These are phyloP conservation scores for Dorcus hopei DNA, from an alignment of 2,888 invertebrate genomes.

Conservation along the genomic window DNA sequence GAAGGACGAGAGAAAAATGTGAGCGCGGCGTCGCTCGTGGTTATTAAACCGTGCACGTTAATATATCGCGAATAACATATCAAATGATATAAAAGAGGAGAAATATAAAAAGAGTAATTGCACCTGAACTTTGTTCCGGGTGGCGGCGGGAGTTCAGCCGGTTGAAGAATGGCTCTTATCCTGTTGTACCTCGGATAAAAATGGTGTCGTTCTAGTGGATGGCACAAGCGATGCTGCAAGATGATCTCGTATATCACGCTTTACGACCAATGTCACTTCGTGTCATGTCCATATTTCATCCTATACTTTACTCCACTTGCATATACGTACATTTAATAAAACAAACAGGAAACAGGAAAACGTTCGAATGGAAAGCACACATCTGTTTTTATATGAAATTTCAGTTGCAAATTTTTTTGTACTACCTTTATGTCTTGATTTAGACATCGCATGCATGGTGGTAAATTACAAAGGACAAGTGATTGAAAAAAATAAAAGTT, in stretches of 20 bases:
- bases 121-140: conserved; percentile 1
- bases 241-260: conserved; percentile 35
- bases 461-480: too few relatives aligned
- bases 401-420: too few relatives aligned
- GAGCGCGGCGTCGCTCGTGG: too few relatives aligned
- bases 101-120: neutral
- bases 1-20: too few relatives aligned
- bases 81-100: neutral
- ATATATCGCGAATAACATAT: neutral
- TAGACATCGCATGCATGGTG: too few relatives aligned
- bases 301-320: conserved; percentile 10
- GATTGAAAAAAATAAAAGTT: too few relatives aligned
- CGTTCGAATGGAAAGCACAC: neutral
- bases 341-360: neutral
- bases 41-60: neutral
- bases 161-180: conserved; percentile 23
- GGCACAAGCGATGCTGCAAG: conserved; percentile 29
- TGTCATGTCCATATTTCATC: conserved; percentile 25
- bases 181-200: conserved; percentile 29
- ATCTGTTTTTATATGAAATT: neutral
- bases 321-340: too few relatives aligned
- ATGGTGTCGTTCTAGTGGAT: conserved; percentile 32
- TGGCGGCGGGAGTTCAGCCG: conserved; percentile 5
- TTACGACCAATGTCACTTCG: conserved; percentile 30
- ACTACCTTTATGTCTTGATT: too few relatives aligned